Conservation (phyloP, 2,797 vertebrate species). For the Poliocrania exsul region DNA sequence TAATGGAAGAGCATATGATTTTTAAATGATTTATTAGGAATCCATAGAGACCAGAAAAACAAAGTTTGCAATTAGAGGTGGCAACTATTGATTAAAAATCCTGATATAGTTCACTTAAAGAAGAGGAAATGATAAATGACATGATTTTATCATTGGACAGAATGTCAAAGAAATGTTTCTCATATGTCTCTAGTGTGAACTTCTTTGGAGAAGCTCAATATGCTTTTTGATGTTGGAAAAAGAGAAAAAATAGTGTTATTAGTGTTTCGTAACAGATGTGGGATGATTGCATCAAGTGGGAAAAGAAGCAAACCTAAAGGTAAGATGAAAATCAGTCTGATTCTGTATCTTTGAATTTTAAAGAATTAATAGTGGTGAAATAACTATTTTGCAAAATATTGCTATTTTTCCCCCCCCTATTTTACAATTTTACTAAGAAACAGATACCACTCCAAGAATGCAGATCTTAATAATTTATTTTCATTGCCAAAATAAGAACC, state of each 20-base stretch:
- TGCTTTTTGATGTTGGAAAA: background rate
- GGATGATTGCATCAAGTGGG: fast-evolving
- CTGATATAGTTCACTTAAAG: background rate
- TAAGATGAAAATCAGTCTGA: background rate
- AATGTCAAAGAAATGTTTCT: conserved; percentile 5
- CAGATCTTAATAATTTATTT: conserved; percentile 2
- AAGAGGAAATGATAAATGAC: conserved; percentile 43
- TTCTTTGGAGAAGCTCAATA: background rate
- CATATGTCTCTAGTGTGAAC: background rate
- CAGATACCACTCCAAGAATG: background rate
- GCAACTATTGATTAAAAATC: conserved; percentile 49
- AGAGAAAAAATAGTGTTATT: background rate
- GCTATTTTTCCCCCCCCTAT: too few species aligned
- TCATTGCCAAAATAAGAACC: conserved; percentile 21
- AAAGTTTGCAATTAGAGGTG: conserved; percentile 43
- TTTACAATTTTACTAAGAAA: background rate
- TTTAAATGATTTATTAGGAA: conserved; percentile 52
- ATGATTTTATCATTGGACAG: background rate
- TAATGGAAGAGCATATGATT: conserved; percentile 17
- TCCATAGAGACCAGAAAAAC: conserved; percentile 43
- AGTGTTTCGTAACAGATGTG: background rate
- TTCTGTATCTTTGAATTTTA: background rate
- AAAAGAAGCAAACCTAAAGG: background rate
- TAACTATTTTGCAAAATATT: background rate
- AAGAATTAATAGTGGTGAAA: background rate